Evolutionary conservation across 2,888 invertebrate species (phyloP).

Genomic region (Tribolium freemani): DNA sequence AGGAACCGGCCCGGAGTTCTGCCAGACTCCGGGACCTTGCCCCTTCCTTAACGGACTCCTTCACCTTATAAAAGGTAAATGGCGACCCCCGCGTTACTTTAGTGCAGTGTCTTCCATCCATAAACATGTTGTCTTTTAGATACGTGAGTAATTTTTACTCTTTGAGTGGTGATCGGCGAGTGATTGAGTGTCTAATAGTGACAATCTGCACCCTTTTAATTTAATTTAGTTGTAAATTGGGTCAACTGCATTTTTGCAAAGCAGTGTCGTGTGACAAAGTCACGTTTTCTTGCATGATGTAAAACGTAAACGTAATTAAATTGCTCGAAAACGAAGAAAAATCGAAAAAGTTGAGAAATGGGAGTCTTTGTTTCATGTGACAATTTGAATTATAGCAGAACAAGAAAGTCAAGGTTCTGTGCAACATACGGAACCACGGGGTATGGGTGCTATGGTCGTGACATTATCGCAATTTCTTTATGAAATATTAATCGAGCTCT

Average conservation of each 20-base stretch:
- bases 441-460: background rate
- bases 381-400: too few relatives aligned
- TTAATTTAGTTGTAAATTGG: constrained; percentile 12
- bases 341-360: background rate
- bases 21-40: constrained; percentile 67
- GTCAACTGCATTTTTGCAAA: constrained; percentile 24
- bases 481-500: background rate
- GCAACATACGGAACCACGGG: constrained; percentile 8
- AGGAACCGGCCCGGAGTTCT: constrained; percentile 56
- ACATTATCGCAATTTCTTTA: background rate
- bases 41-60: constrained; percentile 60
- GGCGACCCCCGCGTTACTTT: constrained; percentile 65
- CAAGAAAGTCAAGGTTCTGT: constrained; percentile 8
- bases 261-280: constrained; percentile 42
- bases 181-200: constrained; percentile 20
- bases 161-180: background rate
- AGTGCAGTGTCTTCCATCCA: constrained; percentile 64
- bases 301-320: constrained; percentile 9
- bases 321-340: background rate
- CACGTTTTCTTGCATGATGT: constrained; percentile 40
- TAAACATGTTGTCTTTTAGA: constrained; percentile 63
- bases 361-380: background rate
- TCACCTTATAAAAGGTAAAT: constrained; percentile 65
- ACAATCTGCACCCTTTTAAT: background rate
- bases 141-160: constrained; percentile 62